phyloP scores from a whole-genome alignment of 2,113 vertebrate genomes.

The Chauna torquata region DNA sequence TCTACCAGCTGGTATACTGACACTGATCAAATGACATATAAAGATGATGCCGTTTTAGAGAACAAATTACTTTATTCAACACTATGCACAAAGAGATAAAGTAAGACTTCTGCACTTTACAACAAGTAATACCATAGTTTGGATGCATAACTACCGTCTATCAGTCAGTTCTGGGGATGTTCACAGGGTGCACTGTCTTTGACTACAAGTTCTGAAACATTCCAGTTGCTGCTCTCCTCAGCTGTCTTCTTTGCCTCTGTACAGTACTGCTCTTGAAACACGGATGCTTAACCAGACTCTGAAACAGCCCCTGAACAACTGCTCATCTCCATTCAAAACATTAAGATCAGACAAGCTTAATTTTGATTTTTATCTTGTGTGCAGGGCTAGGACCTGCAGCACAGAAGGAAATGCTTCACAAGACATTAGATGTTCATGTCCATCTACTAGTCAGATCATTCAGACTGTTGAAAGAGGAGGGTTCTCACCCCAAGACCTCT shows the following conservation, averaged over 20 bases:
- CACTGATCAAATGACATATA: not conserved
- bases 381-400: not conserved
- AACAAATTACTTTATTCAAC: not conserved
- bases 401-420: not conserved
- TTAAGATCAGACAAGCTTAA: not conserved
- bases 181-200: not conserved
- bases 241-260: rapidly evolving
- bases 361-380: not conserved
- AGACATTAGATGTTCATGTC: not conserved
- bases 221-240: not conserved
- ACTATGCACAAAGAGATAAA: not conserved
- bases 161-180: not conserved
- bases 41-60: not conserved
- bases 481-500: not conserved
- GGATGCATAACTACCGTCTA: not conserved
- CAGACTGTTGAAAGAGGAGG: not conserved
- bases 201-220: not conserved
- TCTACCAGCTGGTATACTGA: not conserved
- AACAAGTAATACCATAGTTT: not conserved
- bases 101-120: not conserved
- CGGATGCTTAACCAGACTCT: not conserved
- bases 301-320: not conserved
- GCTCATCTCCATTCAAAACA: not conserved
- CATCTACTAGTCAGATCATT: not conserved
- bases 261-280: not conserved